A percentile compares a stretch with the other conserved stretches of the same genome.
Evolutionary conservation across 1,140 invertebrate species (phyloP).

Genomic region (Rhizoglyphus robini): DNA sequence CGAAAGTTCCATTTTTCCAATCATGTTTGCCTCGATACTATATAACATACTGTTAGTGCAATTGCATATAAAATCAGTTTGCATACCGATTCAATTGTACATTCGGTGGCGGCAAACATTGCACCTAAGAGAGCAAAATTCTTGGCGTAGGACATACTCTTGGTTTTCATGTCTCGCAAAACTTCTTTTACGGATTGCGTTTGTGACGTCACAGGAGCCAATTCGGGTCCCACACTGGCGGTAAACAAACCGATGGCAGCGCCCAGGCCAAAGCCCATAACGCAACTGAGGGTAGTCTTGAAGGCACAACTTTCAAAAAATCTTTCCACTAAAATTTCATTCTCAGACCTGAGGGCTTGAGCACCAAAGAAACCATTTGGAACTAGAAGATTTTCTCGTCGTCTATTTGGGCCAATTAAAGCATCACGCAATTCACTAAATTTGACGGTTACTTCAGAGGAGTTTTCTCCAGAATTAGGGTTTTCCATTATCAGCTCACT

Average conservation of each 20-base stretch:
- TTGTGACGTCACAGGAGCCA: constrained; percentile 49
- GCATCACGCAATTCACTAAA: constrained; percentile 21
- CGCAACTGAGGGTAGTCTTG: constrained; percentile 75
- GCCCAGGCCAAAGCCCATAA: constrained; percentile 79
- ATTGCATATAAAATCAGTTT: constrained; percentile 15
- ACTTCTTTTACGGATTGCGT: constrained; percentile 68
- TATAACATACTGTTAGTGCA: constrained; percentile 30
- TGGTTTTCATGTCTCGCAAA: constrained; percentile 75
- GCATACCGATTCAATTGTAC: constrained; percentile 71
- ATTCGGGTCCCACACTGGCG: constrained; percentile 80
- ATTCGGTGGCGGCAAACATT: constrained; percentile 83
- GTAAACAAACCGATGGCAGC: constrained; percentile 86
- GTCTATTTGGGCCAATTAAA: constrained; percentile 24
- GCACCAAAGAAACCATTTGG: constrained; percentile 60
- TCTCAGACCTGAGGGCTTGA: constrained; percentile 61
- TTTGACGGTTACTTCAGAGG: neutral
- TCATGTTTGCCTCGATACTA: constrained; percentile 80
- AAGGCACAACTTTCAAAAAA: constrained; percentile 82
- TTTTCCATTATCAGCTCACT: neutral
- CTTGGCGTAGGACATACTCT: constrained; percentile 83
- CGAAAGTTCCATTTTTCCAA: constrained; percentile 89
- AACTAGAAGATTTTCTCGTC: constrained; percentile 41
- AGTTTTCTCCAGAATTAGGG: neutral
- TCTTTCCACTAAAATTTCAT: constrained; percentile 71
- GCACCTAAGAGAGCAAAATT: constrained; percentile 91